A percentile compares a stretch with the other conserved stretches of the same genome.
These are phyloP conservation scores for Cebidichthys violaceus DNA, from an alignment of 2,113 vertebrate genomes.

Conservation along the genomic window DNA sequence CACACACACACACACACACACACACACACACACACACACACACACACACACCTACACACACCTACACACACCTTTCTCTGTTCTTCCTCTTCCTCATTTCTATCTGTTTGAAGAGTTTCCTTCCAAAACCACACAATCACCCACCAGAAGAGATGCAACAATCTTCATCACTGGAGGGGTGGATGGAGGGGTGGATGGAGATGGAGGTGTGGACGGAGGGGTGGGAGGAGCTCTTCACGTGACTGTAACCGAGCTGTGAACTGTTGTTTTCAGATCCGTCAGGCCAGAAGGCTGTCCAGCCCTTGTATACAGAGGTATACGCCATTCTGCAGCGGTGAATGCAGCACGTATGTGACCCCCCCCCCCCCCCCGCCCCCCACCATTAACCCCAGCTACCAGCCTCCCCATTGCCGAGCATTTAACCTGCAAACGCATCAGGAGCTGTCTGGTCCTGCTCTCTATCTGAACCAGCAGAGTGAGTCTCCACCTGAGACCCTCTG, in stretches of 20 bases:
- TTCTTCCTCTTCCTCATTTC: slow-evolving; percentile 1
- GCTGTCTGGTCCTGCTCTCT: neutral
- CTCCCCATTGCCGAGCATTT: slow-evolving; percentile 7
- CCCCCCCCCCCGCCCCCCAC: no score
- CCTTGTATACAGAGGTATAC: slow-evolving; percentile 99
- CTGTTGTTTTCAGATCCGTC: slow-evolving; percentile 96
- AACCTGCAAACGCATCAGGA: slow-evolving; percentile 13
- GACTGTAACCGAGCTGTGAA: slow-evolving; percentile 85
- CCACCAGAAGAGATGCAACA: neutral
- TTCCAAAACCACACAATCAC: slow-evolving; percentile 4
- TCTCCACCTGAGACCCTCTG: no score
- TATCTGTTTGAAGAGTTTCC: slow-evolving; percentile 29
- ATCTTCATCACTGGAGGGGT: no score
- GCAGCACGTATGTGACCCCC: slow-evolving; percentile 93
- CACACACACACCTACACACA: neutral
- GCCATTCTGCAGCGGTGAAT: slow-evolving; percentile 89
- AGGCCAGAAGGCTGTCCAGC: slow-evolving; percentile 96
- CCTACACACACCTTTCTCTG: neutral
- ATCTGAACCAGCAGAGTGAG: no score
- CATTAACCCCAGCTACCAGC: slow-evolving; percentile 9
- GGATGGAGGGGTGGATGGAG: neutral
- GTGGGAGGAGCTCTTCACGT: slow-evolving; percentile 18
- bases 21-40: slow-evolving; percentile 6
- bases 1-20: neutral
- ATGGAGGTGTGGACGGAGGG: neutral